Evolutionary conservation across 2,888 invertebrate species (phyloP).

Genomic region (Drosophila melanosoma): DNA sequence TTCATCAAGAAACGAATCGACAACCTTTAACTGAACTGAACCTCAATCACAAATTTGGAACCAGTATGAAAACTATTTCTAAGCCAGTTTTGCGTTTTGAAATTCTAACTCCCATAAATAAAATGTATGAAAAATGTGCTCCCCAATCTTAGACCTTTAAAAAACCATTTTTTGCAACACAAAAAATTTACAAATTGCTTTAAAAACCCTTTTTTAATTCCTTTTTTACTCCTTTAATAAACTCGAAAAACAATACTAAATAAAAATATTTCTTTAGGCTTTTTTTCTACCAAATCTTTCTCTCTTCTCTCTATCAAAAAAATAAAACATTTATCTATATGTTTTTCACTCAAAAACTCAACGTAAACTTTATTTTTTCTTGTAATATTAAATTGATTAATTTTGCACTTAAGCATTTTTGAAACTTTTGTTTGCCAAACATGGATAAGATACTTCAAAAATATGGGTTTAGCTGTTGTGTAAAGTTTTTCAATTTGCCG

Average conservation of each 20-base stretch:
- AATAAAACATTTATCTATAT: background rate
- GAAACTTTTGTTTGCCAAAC: background rate
- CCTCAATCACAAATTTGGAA: too few relatives aligned
- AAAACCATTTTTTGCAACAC: background rate
- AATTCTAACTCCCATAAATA: background rate
- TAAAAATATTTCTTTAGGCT: background rate
- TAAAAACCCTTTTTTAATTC: fast-evolving
- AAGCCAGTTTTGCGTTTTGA: background rate
- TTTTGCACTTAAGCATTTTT: background rate
- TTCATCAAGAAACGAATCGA: too few relatives aligned
- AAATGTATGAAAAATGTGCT: background rate
- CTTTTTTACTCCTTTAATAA: fast-evolving
- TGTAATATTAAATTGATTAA: background rate
- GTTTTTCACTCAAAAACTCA: background rate
- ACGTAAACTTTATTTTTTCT: background rate
- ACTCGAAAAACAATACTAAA: background rate
- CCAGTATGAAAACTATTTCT: background rate
- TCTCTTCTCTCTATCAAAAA: background rate
- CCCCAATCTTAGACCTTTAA: background rate
- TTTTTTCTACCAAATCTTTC: background rate
- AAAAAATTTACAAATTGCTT: background rate
- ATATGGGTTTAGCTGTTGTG: background rate
- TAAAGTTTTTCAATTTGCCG: background rate
- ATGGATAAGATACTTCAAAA: background rate
- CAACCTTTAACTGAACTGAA: too few relatives aligned